A percentile compares a stretch with the other conserved stretches of the same genome.
These are phyloP conservation scores for Callospermophilus lateralis DNA, from an alignment of 2,113 vertebrate species.

Conservation along the genomic window DNA sequence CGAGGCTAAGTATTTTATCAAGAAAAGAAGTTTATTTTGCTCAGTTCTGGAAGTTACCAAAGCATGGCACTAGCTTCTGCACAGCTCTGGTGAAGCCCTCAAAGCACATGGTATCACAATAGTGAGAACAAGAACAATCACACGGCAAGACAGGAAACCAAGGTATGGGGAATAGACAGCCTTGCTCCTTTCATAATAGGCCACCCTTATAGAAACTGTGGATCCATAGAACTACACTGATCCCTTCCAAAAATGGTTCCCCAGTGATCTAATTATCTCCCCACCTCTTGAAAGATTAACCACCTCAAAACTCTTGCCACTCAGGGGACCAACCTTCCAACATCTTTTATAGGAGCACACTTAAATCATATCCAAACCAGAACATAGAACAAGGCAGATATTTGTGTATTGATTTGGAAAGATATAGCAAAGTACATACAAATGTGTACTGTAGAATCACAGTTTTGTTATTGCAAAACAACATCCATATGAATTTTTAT, in stretches of 20 bases:
- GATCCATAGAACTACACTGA: background rate
- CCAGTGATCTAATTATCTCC: background rate
- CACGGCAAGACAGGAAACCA: background rate
- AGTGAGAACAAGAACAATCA: background rate
- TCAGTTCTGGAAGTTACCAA: background rate
- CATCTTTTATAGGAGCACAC: background rate
- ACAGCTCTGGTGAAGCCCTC: background rate
- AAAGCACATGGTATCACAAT: background rate
- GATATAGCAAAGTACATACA: background rate
- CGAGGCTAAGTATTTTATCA: background rate
- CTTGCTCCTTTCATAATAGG: background rate
- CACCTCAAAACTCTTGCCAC: background rate
- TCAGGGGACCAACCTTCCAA: background rate
- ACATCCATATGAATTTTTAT: background rate
- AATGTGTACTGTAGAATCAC: background rate
- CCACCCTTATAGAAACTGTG: background rate
- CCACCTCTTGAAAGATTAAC: background rate
- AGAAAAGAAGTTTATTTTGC: background rate
- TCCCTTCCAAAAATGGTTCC: background rate
- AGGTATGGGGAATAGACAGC: no score
- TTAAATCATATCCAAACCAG: background rate
- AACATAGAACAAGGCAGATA: background rate
- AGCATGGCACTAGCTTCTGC: background rate
- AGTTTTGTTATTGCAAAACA: conserved; percentile 38
- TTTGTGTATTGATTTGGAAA: background rate